Evolutionary conservation across 1,140 invertebrate species (phyloP).

Genomic region (Augochlora pura): DNA sequence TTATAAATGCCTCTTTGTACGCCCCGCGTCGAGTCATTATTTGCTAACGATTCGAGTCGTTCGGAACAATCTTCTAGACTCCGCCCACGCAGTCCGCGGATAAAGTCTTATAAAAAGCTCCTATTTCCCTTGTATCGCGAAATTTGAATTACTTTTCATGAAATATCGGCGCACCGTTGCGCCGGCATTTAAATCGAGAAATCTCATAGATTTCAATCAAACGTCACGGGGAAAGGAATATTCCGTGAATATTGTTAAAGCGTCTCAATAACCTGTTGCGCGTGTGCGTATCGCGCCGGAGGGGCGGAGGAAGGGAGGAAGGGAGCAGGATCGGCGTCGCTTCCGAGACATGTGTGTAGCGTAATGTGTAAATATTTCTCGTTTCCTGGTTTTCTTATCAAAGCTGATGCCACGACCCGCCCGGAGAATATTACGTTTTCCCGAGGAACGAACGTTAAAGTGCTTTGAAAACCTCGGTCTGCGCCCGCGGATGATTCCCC

Average conservation of each 20-base stretch:
- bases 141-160: too few species aligned
- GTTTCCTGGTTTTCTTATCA: slow-evolving; percentile 35
- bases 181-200: background rate
- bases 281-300: slow-evolving; percentile 13
- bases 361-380: slow-evolving; percentile 43
- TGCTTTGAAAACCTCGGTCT: slow-evolving; percentile 7
- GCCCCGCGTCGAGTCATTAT: too few species aligned
- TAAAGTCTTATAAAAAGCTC: too few species aligned
- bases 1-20: too few species aligned
- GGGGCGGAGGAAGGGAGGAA: too few species aligned
- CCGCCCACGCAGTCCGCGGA: too few species aligned
- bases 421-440: slow-evolving; percentile 47
- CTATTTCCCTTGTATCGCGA: too few species aligned
- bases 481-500: background rate
- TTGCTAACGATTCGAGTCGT: too few species aligned
- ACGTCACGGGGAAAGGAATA: background rate
- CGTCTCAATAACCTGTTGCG: slow-evolving; percentile 50
- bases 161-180: too few species aligned
- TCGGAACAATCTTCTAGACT: too few species aligned
- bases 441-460: slow-evolving; percentile 25
- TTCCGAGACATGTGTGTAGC: too few species aligned
- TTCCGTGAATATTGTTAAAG: slow-evolving; percentile 6
- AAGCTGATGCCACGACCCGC: slow-evolving; percentile 13
- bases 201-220: background rate
- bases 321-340: too few species aligned